Conservation (phyloP, 2,113 vertebrate species). For the Phrynocephalus versicolor region DNA sequence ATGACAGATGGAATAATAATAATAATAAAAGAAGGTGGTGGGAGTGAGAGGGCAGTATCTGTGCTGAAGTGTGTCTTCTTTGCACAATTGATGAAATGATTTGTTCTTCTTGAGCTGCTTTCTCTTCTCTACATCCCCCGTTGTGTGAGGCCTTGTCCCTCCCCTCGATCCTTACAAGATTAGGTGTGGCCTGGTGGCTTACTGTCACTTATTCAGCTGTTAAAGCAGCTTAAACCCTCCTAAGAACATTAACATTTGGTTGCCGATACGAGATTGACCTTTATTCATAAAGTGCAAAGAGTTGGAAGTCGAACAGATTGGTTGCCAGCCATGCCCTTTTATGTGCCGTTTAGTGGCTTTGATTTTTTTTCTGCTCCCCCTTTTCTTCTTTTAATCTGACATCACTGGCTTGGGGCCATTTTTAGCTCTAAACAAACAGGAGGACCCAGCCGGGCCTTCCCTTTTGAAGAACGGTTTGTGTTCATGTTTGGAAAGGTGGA, state of each 20-base stretch:
- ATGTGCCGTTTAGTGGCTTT: conserved; percentile 84
- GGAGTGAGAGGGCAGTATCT: neutral
- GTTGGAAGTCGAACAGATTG: conserved; percentile 85
- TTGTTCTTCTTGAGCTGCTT: neutral
- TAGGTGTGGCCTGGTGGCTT: conserved; percentile 74
- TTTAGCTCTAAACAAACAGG: conserved; percentile 87
- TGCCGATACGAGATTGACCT: conserved; percentile 83
- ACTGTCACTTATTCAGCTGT: conserved; percentile 84
- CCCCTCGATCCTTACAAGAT: conserved; percentile 33
- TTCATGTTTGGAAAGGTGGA: conserved; percentile 36
- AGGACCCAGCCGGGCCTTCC: conserved; percentile 71
- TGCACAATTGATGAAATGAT: neutral
- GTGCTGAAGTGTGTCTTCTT: conserved; percentile 16
- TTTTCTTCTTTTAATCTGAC: conserved; percentile 88
- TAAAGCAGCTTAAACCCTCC: conserved; percentile 85
- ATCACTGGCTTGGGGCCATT: conserved; percentile 82
- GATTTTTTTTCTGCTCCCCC: conserved; percentile 71
- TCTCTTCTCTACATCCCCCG: neutral
- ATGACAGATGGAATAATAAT: conserved; percentile 39
- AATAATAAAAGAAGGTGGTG: neutral
- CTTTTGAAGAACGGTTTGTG: conserved; percentile 74
- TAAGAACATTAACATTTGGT: conserved; percentile 87
- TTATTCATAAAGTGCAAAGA: conserved; percentile 85
- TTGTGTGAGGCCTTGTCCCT: conserved; percentile 13
- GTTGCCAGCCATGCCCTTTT: conserved; percentile 82